Evolutionary conservation across 2,888 invertebrate species (phyloP).

Genomic region (Macrosiphum euphorbiae): DNA sequence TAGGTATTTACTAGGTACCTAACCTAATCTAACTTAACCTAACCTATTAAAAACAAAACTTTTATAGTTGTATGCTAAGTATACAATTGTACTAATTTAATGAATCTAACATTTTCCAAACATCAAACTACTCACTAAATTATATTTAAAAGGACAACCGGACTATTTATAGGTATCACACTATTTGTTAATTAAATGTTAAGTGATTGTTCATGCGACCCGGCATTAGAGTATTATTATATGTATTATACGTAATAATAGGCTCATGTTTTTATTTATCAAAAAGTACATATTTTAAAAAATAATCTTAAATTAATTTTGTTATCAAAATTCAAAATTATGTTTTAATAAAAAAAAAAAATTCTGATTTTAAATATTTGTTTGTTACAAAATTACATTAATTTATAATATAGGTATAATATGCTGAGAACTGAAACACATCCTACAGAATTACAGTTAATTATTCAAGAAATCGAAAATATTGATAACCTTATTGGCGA

Average conservation of each 20-base stretch:
- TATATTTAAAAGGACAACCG: not conserved
- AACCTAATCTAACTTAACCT: no score
- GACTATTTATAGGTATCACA: not conserved
- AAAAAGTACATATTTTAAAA: not conserved
- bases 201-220: not conserved
- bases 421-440: conserved; percentile 81
- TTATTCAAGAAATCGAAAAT: conserved; percentile 81
- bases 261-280: not conserved
- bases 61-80: not conserved
- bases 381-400: not conserved
- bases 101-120: no score
- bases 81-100: not conserved
- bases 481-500: conserved; percentile 80
- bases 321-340: not conserved
- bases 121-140: not conserved
- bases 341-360: not conserved
- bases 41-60: not conserved
- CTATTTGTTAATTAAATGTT: not conserved
- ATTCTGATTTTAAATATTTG: not conserved
- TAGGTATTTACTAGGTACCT: not conserved
- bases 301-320: not conserved
- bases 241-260: not conserved
- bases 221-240: not conserved
- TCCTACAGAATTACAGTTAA: conserved; percentile 82
- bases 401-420: conserved; percentile 78